Evolutionary conservation across 2,113 vertebrate genomes (phyloP).

Genomic region (human (Homo sapiens)): DNA sequence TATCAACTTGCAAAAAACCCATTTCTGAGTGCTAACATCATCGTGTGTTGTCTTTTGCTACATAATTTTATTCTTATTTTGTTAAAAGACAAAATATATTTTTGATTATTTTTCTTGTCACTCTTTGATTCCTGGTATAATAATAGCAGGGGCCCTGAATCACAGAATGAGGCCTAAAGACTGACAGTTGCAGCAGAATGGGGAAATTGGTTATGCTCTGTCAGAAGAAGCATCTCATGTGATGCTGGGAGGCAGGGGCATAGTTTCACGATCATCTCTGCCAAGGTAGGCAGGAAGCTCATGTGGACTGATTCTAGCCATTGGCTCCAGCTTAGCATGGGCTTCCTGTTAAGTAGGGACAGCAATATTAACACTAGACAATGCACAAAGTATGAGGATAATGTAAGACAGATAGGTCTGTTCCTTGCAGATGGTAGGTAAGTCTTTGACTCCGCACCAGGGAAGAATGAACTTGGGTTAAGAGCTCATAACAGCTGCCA

Average conservation of each 20-base stretch:
- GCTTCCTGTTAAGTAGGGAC: not conserved
- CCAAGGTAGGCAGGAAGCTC: too few relatives aligned
- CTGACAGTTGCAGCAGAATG: not conserved
- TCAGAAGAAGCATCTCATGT: not conserved
- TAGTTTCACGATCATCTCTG: not conserved
- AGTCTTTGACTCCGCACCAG: not conserved
- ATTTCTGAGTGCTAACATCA: not conserved
- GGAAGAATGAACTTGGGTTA: not conserved
- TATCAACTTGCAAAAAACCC: not conserved
- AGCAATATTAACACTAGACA: too few relatives aligned
- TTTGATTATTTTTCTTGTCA: not conserved
- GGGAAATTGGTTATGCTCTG: not conserved
- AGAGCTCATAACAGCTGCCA: not conserved
- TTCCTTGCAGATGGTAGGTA: not conserved
- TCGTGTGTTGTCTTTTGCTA: not conserved
- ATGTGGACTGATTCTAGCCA: not conserved
- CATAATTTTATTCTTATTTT: not conserved
- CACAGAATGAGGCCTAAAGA: too few relatives aligned
- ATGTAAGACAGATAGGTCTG: not conserved
- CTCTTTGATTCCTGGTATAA: not conserved
- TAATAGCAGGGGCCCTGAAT: not conserved
- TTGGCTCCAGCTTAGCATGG: not conserved
- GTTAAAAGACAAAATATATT: not conserved
- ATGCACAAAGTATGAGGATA: not conserved
- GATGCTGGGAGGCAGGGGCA: fast-evolving